Base-by-base conservation (phyloP, 2,797 vertebrate species). In the Ctenopoma kingsleyae region DNA sequence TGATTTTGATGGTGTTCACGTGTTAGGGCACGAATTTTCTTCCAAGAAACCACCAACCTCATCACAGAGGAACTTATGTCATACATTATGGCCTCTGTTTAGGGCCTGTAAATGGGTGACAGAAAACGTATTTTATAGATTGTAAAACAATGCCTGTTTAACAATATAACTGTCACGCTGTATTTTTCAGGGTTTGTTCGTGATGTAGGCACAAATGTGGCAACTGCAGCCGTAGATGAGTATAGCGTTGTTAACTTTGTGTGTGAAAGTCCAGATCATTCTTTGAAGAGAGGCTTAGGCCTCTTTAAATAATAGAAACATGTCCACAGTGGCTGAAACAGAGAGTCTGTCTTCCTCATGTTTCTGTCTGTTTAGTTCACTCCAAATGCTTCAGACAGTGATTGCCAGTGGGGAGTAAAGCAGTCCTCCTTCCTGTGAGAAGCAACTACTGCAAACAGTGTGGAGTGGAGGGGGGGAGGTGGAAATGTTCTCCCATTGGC, bases 401-500 rank as follows among this genome's bases (percentile, higher is more conserved):
- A 71, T 67, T 70, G 77, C 56, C 67, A 77, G 62, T 52, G 62
- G 77, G 69, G 74, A 83, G 77, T 83, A 50, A 74, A 79, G 58
- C 74, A 44, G 71, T 38, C 43, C 56, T 75, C 67, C 78, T 70
- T 78, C 77, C 71, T 80, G 75, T 76, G 80, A 84, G 82, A 72
- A 81, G 78, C 66, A 74, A 60, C 78, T 57, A 59, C 78, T 61
- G 72, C 81, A 78, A 85, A 82, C 60, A 50, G 62, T 36, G 58
- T 56, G 46, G 74, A 76, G 83, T 51, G 65, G 55, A 61, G 72
- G 49, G 74, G 74, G 75, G 51, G 61, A 74, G 25, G 79, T 64
- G 71, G 71, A 68, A 25, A 53, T 56, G 27, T 36, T 64, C 78
- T 76, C 74, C 62, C 20, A 86, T 87, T 87, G 88, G 82, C 50